A percentile compares a stretch with the other conserved stretches of the same genome.
Evolutionary conservation across 2,113 vertebrate species (phyloP).

Genomic region (Psilopsiagon aurifrons): DNA sequence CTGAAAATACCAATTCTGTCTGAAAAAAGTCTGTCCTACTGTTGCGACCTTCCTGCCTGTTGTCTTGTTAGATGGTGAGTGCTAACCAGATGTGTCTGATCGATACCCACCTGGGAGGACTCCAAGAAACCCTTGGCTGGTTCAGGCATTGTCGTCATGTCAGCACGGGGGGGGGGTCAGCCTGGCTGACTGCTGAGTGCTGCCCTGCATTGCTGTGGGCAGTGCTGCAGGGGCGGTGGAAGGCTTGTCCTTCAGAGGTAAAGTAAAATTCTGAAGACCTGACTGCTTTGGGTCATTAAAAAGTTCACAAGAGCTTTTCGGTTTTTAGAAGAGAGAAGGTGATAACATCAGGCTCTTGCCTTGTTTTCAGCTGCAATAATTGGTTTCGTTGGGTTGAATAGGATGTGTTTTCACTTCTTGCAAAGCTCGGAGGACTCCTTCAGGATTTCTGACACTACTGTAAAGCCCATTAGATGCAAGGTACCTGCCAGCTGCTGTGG

Average conservation of each 20-base stretch:
- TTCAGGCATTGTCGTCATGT: rapidly evolving
- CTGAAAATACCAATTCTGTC: background rate
- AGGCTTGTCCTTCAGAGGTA: background rate
- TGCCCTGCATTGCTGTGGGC: rapidly evolving
- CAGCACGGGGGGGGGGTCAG: background rate
- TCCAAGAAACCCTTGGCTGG: background rate
- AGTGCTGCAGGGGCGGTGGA: background rate
- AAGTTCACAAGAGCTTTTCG: background rate
- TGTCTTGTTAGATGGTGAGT: background rate
- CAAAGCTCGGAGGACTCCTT: background rate
- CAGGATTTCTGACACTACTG: background rate
- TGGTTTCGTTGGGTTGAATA: background rate
- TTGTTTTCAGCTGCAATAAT: background rate
- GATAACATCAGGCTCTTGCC: background rate
- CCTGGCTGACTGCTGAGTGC: background rate
- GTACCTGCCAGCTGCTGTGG: background rate
- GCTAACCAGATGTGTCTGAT: background rate
- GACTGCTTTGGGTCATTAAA: background rate
- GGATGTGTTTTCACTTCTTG: background rate
- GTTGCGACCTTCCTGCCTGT: background rate
- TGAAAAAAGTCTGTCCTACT: background rate
- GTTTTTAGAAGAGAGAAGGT: background rate
- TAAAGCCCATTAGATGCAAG: background rate
- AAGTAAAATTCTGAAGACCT: background rate
- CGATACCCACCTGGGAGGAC: background rate